phyloP scores from a whole-genome alignment of 2,797 vertebrate species.

The Forpus xanthops region DNA sequence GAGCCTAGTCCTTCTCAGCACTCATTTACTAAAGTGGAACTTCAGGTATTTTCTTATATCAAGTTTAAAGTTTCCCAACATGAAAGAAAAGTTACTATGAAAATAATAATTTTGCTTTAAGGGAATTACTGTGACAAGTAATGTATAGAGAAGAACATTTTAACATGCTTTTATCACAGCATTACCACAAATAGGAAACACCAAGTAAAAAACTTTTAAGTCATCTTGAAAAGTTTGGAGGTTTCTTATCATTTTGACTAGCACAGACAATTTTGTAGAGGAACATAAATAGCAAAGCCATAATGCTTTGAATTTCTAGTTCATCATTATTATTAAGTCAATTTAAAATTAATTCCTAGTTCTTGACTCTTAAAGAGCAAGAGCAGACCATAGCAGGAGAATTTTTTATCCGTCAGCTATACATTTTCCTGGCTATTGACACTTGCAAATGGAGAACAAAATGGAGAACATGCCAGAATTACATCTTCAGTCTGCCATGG shows the following conservation, averaged over 20 bases:
- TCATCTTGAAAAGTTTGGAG: background rate
- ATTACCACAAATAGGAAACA: background rate
- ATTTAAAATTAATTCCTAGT: background rate
- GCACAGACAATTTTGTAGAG: background rate
- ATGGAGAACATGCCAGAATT: background rate
- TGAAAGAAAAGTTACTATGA: background rate
- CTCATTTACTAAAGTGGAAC: background rate
- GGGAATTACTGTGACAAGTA: background rate
- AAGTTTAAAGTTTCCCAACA: background rate
- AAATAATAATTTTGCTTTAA: background rate
- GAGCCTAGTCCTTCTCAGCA: background rate
- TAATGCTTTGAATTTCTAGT: background rate
- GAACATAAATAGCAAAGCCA: background rate
- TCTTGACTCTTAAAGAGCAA: background rate
- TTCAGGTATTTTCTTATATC: background rate
- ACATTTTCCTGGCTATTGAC: slow-evolving; percentile 8
- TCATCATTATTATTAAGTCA: background rate
- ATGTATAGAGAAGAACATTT: background rate
- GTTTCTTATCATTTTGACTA: background rate
- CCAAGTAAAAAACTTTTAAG: background rate
- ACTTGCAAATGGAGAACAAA: background rate
- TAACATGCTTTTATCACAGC: background rate
- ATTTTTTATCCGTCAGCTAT: background rate
- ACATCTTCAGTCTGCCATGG: background rate
- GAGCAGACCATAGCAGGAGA: background rate